phyloP scores from a whole-genome alignment of 2,888 invertebrate genomes.

The Oligia fasciuncula region DNA sequence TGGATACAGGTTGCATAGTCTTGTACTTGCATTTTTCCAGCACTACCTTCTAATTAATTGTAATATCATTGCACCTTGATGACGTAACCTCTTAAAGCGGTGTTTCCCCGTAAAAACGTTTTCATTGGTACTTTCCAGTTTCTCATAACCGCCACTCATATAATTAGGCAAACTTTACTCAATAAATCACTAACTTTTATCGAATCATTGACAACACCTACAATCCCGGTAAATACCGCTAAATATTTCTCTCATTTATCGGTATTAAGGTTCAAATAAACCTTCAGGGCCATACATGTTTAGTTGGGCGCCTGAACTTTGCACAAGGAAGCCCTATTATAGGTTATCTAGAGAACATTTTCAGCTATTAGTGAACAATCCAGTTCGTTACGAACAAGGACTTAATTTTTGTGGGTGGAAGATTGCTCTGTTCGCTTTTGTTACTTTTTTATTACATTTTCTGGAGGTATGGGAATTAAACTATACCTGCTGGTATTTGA shows the following conservation, averaged over 20 bases:
- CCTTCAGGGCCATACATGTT: conserved; percentile 30
- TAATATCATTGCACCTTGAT: no score
- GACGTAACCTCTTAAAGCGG: background rate
- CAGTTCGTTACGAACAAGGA: conserved; percentile 42
- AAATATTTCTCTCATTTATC: conserved; percentile 21
- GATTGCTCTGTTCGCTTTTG: background rate
- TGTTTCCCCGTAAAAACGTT: no score
- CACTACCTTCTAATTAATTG: no score
- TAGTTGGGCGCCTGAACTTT: conserved; percentile 31
- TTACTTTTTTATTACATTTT: background rate
- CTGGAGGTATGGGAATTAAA: background rate
- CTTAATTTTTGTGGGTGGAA: conserved; percentile 16
- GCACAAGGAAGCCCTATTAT: conserved; percentile 43
- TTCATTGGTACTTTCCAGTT: background rate
- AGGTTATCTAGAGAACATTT: conserved; percentile 62
- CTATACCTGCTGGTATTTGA: background rate
- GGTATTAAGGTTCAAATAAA: conserved; percentile 29
- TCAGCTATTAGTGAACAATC: conserved; percentile 53
- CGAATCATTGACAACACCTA: background rate
- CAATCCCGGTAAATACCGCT: background rate
- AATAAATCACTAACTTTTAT: conserved; percentile 9
- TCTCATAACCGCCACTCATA: no score
- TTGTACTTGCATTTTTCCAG: background rate
- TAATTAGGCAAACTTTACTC: background rate
- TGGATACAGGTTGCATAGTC: background rate